phyloP scores from a whole-genome alignment of 2,888 invertebrate genomes.

The Metopia argyrocephala region DNA sequence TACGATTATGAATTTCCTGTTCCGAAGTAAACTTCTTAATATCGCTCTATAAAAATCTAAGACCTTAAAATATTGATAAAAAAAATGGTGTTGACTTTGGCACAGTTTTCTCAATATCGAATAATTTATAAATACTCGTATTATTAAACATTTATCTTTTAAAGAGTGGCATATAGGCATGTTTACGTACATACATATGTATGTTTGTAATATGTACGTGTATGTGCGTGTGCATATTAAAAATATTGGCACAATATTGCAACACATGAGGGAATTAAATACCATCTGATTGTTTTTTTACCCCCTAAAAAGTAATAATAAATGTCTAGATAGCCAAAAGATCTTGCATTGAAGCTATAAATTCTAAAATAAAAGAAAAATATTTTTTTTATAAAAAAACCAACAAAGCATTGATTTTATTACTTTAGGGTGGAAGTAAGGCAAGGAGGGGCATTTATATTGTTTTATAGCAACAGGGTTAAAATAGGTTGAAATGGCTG shows the following conservation, averaged over 20 bases:
- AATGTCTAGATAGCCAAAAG: slow-evolving; percentile 59
- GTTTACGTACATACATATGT: no score
- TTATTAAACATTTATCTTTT: no score
- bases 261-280: neutral
- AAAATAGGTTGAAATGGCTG: slow-evolving; percentile 38
- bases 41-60: no score
- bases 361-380: slow-evolving; percentile 44
- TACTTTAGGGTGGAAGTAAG: slow-evolving; percentile 25
- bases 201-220: no score
- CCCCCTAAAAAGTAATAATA: slow-evolving; percentile 43
- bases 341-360: slow-evolving; percentile 53
- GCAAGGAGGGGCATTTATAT: slow-evolving; percentile 29
- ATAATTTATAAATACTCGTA: no score
- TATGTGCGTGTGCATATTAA: neutral
- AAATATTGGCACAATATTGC: slow-evolving; percentile 52
- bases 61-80: no score
- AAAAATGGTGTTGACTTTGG: no score
- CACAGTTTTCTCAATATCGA: no score
- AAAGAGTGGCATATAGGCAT: no score
- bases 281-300: slow-evolving; percentile 31
- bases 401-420: slow-evolving; percentile 59
- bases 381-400: neutral
- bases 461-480: slow-evolving; percentile 62
- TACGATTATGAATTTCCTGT: no score
- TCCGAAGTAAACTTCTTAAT: no score